Evolutionary conservation across 2,113 vertebrate species (phyloP).

Genomic region (Neodon shergylaensis): DNA sequence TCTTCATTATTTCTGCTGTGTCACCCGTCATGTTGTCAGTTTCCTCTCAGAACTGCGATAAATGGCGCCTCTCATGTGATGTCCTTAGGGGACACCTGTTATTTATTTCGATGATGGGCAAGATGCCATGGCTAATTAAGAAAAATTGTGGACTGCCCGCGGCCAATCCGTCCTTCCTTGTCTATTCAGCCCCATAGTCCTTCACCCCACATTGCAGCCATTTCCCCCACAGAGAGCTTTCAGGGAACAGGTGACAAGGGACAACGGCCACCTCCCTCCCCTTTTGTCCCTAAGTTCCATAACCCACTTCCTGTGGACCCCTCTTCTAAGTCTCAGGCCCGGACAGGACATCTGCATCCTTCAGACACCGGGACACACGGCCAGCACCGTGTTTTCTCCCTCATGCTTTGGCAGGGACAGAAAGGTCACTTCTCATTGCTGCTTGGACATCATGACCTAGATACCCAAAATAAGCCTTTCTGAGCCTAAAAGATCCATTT

Average conservation of each 20-base stretch:
- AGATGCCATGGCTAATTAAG: slow-evolving; percentile 87
- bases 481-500: not conserved
- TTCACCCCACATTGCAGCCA: slow-evolving; percentile 36
- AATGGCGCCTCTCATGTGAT: slow-evolving; percentile 86
- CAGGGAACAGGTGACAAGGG: not conserved
- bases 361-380: not conserved
- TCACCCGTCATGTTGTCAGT: slow-evolving; percentile 86
- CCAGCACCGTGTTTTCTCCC: not conserved
- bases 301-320: not conserved
- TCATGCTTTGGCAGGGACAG: slow-evolving; percentile 26
- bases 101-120: slow-evolving; percentile 88
- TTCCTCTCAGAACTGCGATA: slow-evolving; percentile 86
- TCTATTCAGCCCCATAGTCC: slow-evolving; percentile 51
- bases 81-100: slow-evolving; percentile 86
- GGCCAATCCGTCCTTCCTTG: slow-evolving; percentile 55
- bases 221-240: not conserved
- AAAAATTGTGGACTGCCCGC: slow-evolving; percentile 82
- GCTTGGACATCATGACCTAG: slow-evolving; percentile 45
- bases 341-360: not conserved
- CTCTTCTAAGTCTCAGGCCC: not conserved
- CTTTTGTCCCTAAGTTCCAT: not conserved
- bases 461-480: slow-evolving; percentile 36
- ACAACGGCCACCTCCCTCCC: not conserved
- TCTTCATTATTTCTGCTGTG: slow-evolving; percentile 89
- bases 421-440: not conserved